phyloP scores from a whole-genome alignment of 2,113 vertebrate genomes.

The Elephantulus edwardii region DNA sequence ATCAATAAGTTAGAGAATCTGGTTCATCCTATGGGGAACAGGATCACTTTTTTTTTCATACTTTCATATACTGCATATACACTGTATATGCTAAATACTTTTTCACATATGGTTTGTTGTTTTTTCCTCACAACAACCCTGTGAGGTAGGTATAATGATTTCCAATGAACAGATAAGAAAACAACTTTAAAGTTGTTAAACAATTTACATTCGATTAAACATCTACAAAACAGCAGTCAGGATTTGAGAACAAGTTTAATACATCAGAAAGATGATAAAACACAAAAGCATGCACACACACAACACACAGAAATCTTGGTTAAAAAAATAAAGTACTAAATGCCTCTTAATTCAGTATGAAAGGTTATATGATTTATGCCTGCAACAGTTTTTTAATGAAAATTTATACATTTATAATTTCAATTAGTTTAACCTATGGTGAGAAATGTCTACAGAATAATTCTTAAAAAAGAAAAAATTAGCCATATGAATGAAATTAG shows the following conservation, averaged over 20 bases:
- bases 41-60: neutral
- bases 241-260: constrained; percentile 48
- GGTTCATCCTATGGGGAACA: neutral
- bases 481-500: constrained; percentile 10
- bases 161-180: constrained; percentile 54
- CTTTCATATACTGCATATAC: neutral
- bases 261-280: constrained; percentile 32
- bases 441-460: neutral
- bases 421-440: constrained; percentile 16
- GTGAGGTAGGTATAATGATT: constrained; percentile 76
- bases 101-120: constrained; percentile 52
- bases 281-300: neutral
- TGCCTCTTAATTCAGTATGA: constrained; percentile 19
- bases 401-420: constrained; percentile 7
- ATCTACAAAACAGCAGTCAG: constrained; percentile 58
- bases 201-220: constrained; percentile 70
- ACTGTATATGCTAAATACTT: constrained; percentile 23
- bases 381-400: neutral
- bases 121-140: constrained; percentile 79
- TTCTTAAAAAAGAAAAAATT: constrained; percentile 5
- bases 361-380: neutral
- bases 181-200: constrained; percentile 48
- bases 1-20: neutral
- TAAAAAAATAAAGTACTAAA: constrained; percentile 19
- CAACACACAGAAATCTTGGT: constrained; percentile 22